Evolutionary conservation across 2,797 vertebrate genomes (phyloP).

Genomic region (Ambastaia sidthimunki): DNA sequence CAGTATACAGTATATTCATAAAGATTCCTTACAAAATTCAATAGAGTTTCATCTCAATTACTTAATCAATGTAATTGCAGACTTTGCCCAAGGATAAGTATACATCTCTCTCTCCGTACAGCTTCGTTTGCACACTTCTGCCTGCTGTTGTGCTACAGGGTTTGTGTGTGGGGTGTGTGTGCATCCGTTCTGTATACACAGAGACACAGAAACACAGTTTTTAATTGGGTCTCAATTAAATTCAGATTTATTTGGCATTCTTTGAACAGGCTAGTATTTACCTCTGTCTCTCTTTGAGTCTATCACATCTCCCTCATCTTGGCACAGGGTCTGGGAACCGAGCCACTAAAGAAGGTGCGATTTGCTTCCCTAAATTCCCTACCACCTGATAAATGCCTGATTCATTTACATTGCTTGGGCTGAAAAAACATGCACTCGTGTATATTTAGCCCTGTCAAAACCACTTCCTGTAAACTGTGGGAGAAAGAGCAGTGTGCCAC

Average conservation of each 20-base stretch:
- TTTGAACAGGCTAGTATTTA: constrained; percentile 7
- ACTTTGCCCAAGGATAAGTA: neutral
- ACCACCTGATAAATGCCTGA: constrained; percentile 62
- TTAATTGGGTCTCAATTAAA: neutral
- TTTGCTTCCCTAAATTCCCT: constrained; percentile 55
- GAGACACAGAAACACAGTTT: neutral
- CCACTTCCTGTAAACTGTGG: constrained; percentile 51
- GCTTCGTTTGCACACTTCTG: constrained; percentile 13
- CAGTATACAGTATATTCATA: neutral
- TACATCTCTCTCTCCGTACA: constrained; percentile 10
- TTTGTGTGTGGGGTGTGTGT: neutral
- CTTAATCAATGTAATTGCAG: constrained; percentile 46
- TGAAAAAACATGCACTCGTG: constrained; percentile 52
- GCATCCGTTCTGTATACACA: neutral
- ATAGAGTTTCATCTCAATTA: constrained; percentile 50
- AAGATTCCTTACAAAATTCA: constrained; percentile 51
- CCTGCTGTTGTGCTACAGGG: neutral
- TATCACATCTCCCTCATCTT: neutral
- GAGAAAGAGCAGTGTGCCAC: constrained; percentile 40
- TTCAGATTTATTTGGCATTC: constrained; percentile 26
- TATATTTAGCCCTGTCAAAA: constrained; percentile 52
- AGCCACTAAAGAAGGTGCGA: constrained; percentile 60
- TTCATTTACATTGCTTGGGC: constrained; percentile 53
- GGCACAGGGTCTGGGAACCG: constrained; percentile 24
- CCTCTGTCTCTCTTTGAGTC: neutral